Conservation (phyloP, 2,797 vertebrate species). For the Holocentrus rufus region DNA sequence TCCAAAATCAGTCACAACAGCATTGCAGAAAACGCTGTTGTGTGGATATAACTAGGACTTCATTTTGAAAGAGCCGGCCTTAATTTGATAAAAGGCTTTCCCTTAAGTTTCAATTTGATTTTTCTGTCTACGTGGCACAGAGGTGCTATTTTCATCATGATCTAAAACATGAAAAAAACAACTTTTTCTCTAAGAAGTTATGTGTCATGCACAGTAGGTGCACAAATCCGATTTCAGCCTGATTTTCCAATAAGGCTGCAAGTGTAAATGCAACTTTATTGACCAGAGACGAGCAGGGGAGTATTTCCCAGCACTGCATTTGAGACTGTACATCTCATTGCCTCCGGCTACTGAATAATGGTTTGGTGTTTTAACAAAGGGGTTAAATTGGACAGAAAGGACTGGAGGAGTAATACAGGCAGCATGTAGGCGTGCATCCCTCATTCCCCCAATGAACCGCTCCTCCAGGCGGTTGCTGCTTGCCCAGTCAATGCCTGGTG, state of each 20-base stretch:
- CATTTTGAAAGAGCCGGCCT: too few species aligned
- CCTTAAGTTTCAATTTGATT: conserved; percentile 28
- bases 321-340: conserved; percentile 35
- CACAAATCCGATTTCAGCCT: conserved; percentile 59
- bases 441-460: too few species aligned
- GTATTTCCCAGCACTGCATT: conserved; percentile 39
- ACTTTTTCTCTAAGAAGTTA: conserved; percentile 42
- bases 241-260: conserved; percentile 51
- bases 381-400: conserved; percentile 44
- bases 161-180: conserved; percentile 1
- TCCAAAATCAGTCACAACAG: conserved; percentile 9
- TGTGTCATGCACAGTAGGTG: conserved; percentile 39
- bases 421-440: too few species aligned
- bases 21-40: conserved; percentile 2
- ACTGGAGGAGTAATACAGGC: conserved; percentile 31
- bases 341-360: conserved; percentile 22
- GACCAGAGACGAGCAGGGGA: conserved; percentile 53
- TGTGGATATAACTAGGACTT: conserved; percentile 19
- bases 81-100: too few species aligned
- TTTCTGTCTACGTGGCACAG: conserved; percentile 3
- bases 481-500: too few species aligned
- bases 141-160: background rate
- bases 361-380: conserved; percentile 44
- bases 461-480: too few species aligned
- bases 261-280: conserved; percentile 63